phyloP scores from a whole-genome alignment of 2,113 vertebrate species.

The Sula dactylatra region DNA sequence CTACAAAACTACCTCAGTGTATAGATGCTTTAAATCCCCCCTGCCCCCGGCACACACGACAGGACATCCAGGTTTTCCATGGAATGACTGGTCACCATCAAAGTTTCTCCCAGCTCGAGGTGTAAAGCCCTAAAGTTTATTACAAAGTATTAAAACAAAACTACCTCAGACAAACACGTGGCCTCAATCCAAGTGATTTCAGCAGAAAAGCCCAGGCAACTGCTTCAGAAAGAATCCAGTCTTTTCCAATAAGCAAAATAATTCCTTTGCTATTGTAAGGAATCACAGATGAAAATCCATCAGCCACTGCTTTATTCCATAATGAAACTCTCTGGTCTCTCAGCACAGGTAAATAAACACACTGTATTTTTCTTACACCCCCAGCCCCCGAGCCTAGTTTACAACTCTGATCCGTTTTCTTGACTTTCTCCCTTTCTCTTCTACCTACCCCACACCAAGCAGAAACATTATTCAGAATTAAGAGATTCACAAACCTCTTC shows the following conservation, averaged over 20 bases:
- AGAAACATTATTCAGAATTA: not conserved
- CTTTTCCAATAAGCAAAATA: not conserved
- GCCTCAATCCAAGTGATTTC: not conserved
- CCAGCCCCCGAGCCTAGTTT: not conserved
- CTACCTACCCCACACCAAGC: not conserved
- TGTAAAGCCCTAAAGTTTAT: conserved; percentile 32
- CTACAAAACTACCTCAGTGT: not conserved
- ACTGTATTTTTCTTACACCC: too few relatives aligned
- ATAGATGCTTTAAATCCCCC: not conserved
- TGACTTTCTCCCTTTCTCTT: not conserved
- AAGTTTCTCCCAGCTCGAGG: not conserved
- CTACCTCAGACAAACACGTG: not conserved
- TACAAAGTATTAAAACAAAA: not conserved
- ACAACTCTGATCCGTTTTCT: not conserved
- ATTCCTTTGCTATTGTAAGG: not conserved
- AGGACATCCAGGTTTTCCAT: not conserved
- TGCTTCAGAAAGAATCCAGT: not conserved
- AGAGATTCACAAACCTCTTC: not conserved
- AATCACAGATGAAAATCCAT: not conserved
- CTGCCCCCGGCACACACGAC: not conserved
- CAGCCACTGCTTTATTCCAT: not conserved
- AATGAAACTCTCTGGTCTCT: not conserved
- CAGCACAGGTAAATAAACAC: not conserved
- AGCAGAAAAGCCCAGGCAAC: not conserved
- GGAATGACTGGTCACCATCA: not conserved